Evolutionary conservation across 2,797 vertebrate species (phyloP), one percentile per base, ranked within the genome.

Genomic region (Chelon labrosus): DNA sequence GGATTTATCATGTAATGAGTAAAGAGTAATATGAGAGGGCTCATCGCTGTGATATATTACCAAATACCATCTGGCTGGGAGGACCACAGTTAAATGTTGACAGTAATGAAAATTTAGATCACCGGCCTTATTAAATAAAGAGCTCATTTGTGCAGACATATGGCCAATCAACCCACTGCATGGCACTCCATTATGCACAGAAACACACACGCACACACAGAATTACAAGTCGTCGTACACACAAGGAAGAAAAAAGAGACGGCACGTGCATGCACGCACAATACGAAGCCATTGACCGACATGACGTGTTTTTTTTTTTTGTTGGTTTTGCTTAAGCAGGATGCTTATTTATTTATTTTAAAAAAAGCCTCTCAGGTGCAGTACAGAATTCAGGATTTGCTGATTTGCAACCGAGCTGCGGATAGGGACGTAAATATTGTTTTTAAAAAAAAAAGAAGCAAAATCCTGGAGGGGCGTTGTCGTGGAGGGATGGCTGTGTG

Each of bases 31-130:
- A 75, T 78, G 80, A 85, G 80, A 79, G 65, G 71, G 80, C 89
- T 89, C 84, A 86, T 90, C 76, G 38, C 44, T 37, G 80, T 88
- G 83, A 91, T 88, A 78, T 88, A 91, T 90, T 77, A 85, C 57
- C 70, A 82, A 88, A 89, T 73, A 82, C 85, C 88, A 93, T 90
- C 86, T 86, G 89, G 89, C 82, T 79, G 88, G 84, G 86, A 87
- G 85, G 88, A 80, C 85, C 83, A 89, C 79, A 74, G 85, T 91
- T 90, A 88, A 87, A 87, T 88, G 88, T 90, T 91, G 91, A 92
- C 91, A 90, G 87, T 93, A 91, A 94, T 89, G 89, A 92, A 84
- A 90, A 87, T 91, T 92, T 86, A 90, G 87, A 91, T 91, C 88
- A 84, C 81, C 55, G 63, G 85, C 87, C 87, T 93, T 91, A 93